These are phyloP conservation scores for Danionella dracula DNA, from an alignment of 2,797 vertebrate genomes.

Conservation along the genomic window DNA sequence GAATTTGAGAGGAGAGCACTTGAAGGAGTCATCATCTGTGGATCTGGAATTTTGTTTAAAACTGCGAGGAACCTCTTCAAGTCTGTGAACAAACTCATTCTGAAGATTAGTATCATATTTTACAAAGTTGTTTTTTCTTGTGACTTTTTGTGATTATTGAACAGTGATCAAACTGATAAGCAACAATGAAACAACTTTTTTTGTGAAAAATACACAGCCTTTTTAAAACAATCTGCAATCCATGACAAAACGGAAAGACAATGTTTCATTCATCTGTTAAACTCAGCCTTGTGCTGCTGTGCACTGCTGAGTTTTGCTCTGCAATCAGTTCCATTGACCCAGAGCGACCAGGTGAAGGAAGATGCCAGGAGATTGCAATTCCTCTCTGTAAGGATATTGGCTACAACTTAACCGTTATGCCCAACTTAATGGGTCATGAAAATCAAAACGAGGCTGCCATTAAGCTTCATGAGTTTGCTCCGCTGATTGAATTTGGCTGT, in stretches of 20 bases:
- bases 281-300: slow-evolving; percentile 50
- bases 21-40: neutral
- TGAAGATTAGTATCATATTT: neutral
- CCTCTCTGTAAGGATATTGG: slow-evolving; percentile 95
- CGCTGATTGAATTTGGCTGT: slow-evolving; percentile 92
- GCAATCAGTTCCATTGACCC: slow-evolving; percentile 88
- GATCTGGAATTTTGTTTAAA: neutral
- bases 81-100: neutral
- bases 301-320: slow-evolving; percentile 55
- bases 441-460: slow-evolving; percentile 92
- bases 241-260: slow-evolving; percentile 39
- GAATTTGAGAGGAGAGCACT: neutral
- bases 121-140: neutral
- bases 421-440: slow-evolving; percentile 94
- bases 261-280: slow-evolving; percentile 59
- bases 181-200: neutral
- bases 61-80: neutral
- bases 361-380: slow-evolving; percentile 91
- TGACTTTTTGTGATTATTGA: neutral
- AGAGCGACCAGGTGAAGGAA: slow-evolving; percentile 84
- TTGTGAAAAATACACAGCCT: neutral
- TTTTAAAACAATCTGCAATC: slow-evolving; percentile 19
- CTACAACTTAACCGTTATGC: slow-evolving; percentile 97
- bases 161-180: neutral
- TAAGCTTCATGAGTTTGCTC: slow-evolving; percentile 92